A percentile compares a stretch with the other conserved stretches of the same genome.
Evolutionary conservation across 2,797 vertebrate species (phyloP).

Genomic region (Ctenopoma multispine): DNA sequence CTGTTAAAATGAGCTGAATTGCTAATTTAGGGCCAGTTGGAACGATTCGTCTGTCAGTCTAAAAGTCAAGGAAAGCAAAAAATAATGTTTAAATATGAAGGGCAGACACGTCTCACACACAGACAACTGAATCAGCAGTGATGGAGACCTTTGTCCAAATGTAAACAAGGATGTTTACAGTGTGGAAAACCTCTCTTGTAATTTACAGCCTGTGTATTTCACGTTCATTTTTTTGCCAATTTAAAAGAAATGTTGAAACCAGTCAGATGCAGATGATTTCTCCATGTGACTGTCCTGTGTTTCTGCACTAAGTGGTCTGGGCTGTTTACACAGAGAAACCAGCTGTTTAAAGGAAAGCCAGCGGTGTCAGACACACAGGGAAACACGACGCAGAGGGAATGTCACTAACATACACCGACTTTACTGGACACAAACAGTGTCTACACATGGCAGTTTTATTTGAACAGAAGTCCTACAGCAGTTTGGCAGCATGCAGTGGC

Average conservation of each 20-base stretch:
- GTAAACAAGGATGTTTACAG: not conserved
- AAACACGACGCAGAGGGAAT: conserved; percentile 5
- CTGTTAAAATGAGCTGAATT: too few relatives aligned
- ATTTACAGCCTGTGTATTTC: too few relatives aligned
- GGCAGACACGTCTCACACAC: too few relatives aligned
- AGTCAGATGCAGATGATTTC: not conserved
- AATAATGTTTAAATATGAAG: too few relatives aligned
- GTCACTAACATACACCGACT: not conserved
- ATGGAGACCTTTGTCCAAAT: not conserved
- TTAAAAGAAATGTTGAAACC: too few relatives aligned
- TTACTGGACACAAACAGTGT: not conserved
- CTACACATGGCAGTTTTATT: not conserved
- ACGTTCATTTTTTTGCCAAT: too few relatives aligned
- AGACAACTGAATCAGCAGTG: too few relatives aligned
- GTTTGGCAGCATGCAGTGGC: too few relatives aligned
- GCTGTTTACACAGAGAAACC: conserved; percentile 23
- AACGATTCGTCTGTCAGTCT: too few relatives aligned
- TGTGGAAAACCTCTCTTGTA: not conserved
- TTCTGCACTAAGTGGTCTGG: not conserved
- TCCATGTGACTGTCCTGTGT: not conserved
- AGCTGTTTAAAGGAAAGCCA: conserved; percentile 22
- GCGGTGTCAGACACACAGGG: not conserved
- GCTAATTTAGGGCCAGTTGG: too few relatives aligned
- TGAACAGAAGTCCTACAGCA: too few relatives aligned
- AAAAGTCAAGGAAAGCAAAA: too few relatives aligned